phyloP scores from a whole-genome alignment of 2,113 vertebrate species.

The Corythornis vintsioides region DNA sequence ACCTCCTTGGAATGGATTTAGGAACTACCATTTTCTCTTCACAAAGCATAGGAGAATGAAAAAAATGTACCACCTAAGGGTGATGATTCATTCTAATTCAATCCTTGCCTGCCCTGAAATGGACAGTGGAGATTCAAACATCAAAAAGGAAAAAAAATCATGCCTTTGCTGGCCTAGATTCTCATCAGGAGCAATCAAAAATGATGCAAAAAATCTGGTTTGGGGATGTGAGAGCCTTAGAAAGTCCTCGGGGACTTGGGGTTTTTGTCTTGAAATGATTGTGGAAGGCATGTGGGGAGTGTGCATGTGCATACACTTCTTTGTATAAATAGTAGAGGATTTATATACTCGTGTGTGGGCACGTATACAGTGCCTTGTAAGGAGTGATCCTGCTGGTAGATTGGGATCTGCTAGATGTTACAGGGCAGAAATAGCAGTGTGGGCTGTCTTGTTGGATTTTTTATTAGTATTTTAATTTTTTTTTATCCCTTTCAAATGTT shows the following conservation, averaged over 20 bases:
- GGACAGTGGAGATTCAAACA: neutral
- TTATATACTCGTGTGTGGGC: neutral
- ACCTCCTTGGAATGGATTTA: neutral
- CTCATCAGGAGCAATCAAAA: neutral
- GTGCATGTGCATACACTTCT: neutral
- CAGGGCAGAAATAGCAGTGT: neutral
- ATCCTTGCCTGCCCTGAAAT: neutral
- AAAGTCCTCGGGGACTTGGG: neutral
- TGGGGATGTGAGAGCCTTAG: neutral
- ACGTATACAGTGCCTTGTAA: neutral
- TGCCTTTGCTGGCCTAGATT: neutral
- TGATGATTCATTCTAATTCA: neutral
- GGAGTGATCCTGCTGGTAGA: neutral
- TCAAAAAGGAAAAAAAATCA: neutral
- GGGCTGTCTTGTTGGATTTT: neutral
- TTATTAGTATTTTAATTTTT: neutral
- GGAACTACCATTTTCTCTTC: slow-evolving; percentile 15
- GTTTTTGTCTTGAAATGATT: neutral
- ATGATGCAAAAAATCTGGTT: neutral
- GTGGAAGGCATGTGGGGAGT: neutral
- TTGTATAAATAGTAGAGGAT: neutral
- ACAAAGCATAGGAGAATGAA: neutral
- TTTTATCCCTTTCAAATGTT: accelerated
- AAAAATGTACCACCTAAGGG: neutral
- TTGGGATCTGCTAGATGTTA: neutral